Evolutionary conservation across 2,888 invertebrate genomes (phyloP), one percentile per base, ranked within the genome.

Genomic region (Agrotis exclamationis): DNA sequence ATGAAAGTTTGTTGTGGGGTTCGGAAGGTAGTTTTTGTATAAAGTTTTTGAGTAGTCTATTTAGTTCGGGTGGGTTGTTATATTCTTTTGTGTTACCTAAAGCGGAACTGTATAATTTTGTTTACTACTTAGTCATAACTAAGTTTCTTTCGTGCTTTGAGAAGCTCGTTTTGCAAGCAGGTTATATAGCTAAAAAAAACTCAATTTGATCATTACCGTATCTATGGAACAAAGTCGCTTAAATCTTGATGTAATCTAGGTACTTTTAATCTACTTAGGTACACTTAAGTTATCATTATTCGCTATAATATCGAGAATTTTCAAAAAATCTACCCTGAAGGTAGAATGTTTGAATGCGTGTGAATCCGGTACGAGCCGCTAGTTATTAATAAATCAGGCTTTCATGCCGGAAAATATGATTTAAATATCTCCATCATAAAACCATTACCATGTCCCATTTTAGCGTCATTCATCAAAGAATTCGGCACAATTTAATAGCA

Each of bases 401-500:
- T 48, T 28, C n/a, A 22, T n/a, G 13, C 48, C 18, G 24, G 0
- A 59, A 59, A 50, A 14, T 50, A 54, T 76, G 16, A 39, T 39
- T 39, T 47, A 45, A 2, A 60, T 54, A 45, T 39, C 11, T 45
- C 24, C 44, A 56, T 39, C 45, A 76, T 24, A 50, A 60, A 54
- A 54, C 45, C 59, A 69, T 54, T 54, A 56, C 18, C 44, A 44
- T 11, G 54, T 13, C 20, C 70, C 77, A 53, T 53, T 74, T 50
- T 20, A 22, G 39, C 50, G 48, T 22, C 59, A 70, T 70, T 70
- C 20, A 78, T 63, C 73, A 73, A 62, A 65, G n/a, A 57, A 53
- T 79, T 66, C 22, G 24, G 51, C 45, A 59, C 20, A 71, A 39
- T 75, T 76, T 63, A 56, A 77, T 62, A 78, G 51, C n/a, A 78